Percentiles rank a stretch among this genome's conserved stretches.
These are phyloP conservation scores for Alectoris magna DNA, from an alignment of 2,797 vertebrate genomes.

Conservation along the genomic window DNA sequence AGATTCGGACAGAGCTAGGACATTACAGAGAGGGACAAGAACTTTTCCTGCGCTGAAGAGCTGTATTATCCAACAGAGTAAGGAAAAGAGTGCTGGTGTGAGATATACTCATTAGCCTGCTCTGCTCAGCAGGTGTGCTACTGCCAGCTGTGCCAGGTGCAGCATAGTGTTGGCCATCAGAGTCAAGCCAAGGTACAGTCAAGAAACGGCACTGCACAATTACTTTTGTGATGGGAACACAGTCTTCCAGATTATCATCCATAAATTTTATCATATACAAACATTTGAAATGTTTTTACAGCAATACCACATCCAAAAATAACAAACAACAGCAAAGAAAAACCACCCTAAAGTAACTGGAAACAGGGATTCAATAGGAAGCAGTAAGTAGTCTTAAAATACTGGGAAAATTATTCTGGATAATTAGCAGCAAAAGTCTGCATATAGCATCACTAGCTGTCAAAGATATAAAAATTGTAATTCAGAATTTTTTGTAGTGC, in stretches of 20 bases:
- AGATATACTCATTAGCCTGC: conserved; percentile 45
- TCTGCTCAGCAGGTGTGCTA: conserved; percentile 47
- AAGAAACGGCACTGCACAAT: neutral
- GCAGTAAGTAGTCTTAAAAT: neutral
- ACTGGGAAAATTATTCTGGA: neutral
- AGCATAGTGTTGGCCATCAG: conserved; percentile 25
- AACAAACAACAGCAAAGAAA: neutral
- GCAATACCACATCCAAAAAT: neutral
- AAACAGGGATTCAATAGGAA: neutral
- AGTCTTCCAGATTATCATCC: neutral
- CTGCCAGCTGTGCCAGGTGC: conserved; percentile 44
- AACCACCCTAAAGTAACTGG: neutral
- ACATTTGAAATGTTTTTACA: neutral
- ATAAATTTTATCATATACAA: neutral
- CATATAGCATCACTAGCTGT: neutral
- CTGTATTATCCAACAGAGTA: neutral
- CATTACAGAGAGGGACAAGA: neutral
- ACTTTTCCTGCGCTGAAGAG: conserved; percentile 20
- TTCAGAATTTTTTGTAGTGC: conserved; percentile 32
- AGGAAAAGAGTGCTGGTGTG: neutral
- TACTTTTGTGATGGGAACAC: neutral
- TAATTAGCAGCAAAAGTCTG: conserved; percentile 35
- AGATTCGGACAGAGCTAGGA: neutral
- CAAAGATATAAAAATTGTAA: conserved; percentile 17
- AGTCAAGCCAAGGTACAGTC: neutral